Evolutionary conservation across 2,113 vertebrate species (phyloP).

Genomic region (Equus quagga): DNA sequence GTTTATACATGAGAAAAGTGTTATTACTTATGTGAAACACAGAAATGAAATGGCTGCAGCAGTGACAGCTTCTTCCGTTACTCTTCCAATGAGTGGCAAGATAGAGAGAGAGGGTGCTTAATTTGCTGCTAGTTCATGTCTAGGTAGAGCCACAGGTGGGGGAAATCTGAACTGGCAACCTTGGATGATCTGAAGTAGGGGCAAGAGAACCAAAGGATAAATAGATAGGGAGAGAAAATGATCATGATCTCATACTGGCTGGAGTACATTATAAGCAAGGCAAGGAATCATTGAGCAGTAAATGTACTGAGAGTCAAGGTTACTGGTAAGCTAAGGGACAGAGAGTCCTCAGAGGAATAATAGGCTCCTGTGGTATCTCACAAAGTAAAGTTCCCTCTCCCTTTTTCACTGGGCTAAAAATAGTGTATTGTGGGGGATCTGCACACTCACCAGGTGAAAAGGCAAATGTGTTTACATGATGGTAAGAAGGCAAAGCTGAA

Average conservation of each 20-base stretch:
- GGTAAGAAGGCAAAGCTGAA: slow-evolving; percentile 22
- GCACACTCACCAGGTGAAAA: slow-evolving; percentile 18
- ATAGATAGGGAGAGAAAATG: background rate
- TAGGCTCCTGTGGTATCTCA: background rate
- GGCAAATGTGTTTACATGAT: background rate
- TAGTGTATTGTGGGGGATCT: background rate
- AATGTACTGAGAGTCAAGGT: background rate
- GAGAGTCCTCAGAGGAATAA: background rate
- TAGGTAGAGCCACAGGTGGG: background rate
- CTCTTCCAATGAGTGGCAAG: background rate
- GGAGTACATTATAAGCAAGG: background rate
- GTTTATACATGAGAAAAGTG: background rate
- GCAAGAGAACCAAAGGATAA: background rate
- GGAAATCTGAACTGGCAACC: background rate
- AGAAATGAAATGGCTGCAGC: background rate
- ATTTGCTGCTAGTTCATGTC: background rate
- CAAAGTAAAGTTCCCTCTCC: background rate
- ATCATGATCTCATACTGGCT: background rate
- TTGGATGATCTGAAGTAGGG: background rate
- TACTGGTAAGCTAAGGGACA: background rate
- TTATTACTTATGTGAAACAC: background rate
- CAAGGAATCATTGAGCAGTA: background rate
- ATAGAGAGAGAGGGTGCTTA: background rate
- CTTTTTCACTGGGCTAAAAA: background rate
- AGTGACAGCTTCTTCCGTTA: background rate